These are phyloP conservation scores for Liopterus haemorrhoidalis DNA, from an alignment of 2,888 invertebrate genomes.

Conservation along the genomic window DNA sequence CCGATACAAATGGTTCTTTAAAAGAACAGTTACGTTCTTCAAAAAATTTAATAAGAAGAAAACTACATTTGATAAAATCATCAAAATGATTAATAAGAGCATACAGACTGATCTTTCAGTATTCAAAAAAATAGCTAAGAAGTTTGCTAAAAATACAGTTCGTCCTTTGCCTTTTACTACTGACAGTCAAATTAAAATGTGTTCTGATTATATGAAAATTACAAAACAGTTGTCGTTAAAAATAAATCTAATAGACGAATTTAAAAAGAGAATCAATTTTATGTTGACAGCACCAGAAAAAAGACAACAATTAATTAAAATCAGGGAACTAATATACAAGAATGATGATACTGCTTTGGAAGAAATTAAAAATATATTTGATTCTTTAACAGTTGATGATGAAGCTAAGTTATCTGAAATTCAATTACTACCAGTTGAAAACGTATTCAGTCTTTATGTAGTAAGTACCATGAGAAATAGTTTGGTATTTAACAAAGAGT, in stretches of 20 bases:
- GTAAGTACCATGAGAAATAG: slow-evolving; percentile 10
- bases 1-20: slow-evolving; percentile 70
- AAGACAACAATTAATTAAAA: slow-evolving; percentile 12
- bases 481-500: background rate
- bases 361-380: background rate
- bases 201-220: slow-evolving; percentile 30
- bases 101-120: slow-evolving; percentile 38
- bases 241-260: background rate
- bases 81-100: slow-evolving; percentile 36
- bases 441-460: slow-evolving; percentile 11
- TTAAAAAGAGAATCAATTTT: slow-evolving; percentile 9
- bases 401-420: slow-evolving; percentile 11
- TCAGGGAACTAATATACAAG: slow-evolving; percentile 5
- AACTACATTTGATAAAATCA: slow-evolving; percentile 25
- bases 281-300: slow-evolving; percentile 8
- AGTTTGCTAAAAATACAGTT: slow-evolving; percentile 37
- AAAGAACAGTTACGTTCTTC: slow-evolving; percentile 50
- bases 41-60: slow-evolving; percentile 26
- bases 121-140: slow-evolving; percentile 39
- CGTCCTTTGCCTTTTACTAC: slow-evolving; percentile 39
- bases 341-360: background rate
- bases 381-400: background rate
- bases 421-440: slow-evolving; percentile 15
- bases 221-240: slow-evolving; percentile 16
- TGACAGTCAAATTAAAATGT: slow-evolving; percentile 33